Conservation (phyloP, 1,140 invertebrate genomes). For the Drosophila pectinifera region DNA sequence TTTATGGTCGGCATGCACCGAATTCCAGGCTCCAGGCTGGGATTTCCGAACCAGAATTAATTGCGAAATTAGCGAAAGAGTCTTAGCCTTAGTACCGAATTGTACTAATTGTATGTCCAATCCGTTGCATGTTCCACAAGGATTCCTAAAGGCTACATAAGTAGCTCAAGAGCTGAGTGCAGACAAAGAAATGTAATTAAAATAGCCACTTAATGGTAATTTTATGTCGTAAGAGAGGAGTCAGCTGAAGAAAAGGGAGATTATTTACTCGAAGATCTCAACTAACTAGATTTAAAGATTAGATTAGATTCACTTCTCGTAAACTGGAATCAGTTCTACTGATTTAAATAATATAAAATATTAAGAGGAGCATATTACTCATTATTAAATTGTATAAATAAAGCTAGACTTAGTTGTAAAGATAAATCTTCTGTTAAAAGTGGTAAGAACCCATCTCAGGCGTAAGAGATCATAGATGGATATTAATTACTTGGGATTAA, state of each 20-base stretch:
- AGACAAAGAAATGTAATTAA: constrained; percentile 1
- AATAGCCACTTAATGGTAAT: no score
- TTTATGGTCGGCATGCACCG: constrained; percentile 29
- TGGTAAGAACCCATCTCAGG: not conserved
- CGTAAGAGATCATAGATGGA: not conserved
- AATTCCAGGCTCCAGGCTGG: constrained; percentile 8
- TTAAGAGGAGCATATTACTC: no score
- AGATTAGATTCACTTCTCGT: no score
- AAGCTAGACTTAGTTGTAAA: no score
- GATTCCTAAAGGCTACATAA: constrained; percentile 1
- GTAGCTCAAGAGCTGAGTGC: not conserved
- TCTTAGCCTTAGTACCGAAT: constrained; percentile 8
- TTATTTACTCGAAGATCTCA: no score
- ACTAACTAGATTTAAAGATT: no score
- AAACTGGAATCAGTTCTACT: rapidly evolving
- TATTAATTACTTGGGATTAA: not conserved
- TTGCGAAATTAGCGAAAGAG: constrained; percentile 48
- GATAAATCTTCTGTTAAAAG: no score
- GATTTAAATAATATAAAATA: not conserved
- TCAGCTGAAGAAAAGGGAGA: no score
- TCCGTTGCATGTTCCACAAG: constrained; percentile 7
- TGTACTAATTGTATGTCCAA: constrained; percentile 40
- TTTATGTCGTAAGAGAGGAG: no score
- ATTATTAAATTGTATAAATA: no score
- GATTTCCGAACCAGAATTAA: constrained; percentile 54